Base-by-base conservation (phyloP, 2,888 invertebrate genomes). In the Pristionchus mayeri region DNA sequence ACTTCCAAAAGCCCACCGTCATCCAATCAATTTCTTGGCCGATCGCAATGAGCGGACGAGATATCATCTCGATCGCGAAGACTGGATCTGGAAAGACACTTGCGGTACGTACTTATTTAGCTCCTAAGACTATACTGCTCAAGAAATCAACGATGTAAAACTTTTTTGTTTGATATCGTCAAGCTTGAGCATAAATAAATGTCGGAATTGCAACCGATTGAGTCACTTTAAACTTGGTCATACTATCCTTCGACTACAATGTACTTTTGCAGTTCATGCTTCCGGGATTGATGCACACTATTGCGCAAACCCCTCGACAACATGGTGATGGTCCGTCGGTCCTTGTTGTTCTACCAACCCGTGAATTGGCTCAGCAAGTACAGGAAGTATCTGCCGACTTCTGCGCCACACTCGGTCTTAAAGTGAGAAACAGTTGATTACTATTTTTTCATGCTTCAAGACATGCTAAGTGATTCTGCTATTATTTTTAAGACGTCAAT, bases 231-330 rank as follows among this genome's bases (percentile, higher is more conserved):
- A 85, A 75, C 54, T 67, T 48, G 44, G 44, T 30, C 27, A 50
- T 81, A 44, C 37, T 76, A 57, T 50, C n/a, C 21, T 52, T 52
- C 57, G 52, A 80, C 57, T 80, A 54, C 54, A 54, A 18, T 48
- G 4, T 13, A 16, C 6, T 71, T 18, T 71, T 93, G 85, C 91
- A 94, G 97, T 94, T 94, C 89, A 93, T 94, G 83, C 91, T 94
- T 67, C 98, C 98, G 82, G 97, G 97, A 30, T 96, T 98, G 89
- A 96, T 98, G 27, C 98, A 98, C 93, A 97, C 98, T 76, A 96
- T 96, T 90, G 95, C 97, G 93, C 97, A 98, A 93, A 95, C 96
- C 7, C 95, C 96, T 87, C 94, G 98, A 88, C 94, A 95, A 90
- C 94, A 96, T 90, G 96, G 96, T 86, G 98, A 98, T 93, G 98